Percentiles rank a stretch among this genome's conserved stretches.
Evolutionary conservation across 2,888 invertebrate genomes (phyloP).

Genomic region (Terebella lapidaria): DNA sequence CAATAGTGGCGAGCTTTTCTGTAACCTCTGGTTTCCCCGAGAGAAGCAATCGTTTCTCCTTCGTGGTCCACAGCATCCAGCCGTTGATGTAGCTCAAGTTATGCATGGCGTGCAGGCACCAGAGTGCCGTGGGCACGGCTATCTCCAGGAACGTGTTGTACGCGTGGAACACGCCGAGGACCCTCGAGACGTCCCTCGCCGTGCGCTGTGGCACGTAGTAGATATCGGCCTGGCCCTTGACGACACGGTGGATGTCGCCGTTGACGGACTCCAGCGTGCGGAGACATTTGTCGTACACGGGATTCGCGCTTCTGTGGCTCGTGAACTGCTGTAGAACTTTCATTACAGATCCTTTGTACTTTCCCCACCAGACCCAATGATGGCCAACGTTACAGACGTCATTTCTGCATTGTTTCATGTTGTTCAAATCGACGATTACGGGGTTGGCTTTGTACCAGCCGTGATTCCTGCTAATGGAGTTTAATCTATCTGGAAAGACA

Average conservation of each 20-base stretch:
- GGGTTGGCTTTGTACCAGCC: slow-evolving; percentile 18
- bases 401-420: slow-evolving; percentile 18
- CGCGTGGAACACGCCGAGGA: slow-evolving; percentile 16
- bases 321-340: slow-evolving; percentile 6
- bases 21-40: too few species aligned
- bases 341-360: slow-evolving; percentile 15
- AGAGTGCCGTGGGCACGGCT: slow-evolving; percentile 22
- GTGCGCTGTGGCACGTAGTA: slow-evolving; percentile 23
- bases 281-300: not conserved
- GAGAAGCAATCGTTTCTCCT: too few species aligned
- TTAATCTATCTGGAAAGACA: slow-evolving; percentile 8
- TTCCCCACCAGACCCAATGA: slow-evolving; percentile 23
- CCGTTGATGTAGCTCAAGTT: too few species aligned
- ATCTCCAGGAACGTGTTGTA: slow-evolving; percentile 24
- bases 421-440: slow-evolving; percentile 19
- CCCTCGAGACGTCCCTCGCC: slow-evolving; percentile 12
- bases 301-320: too few species aligned
- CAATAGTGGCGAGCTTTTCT: too few species aligned
- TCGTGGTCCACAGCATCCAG: too few species aligned
- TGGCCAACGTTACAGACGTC: slow-evolving; percentile 24
- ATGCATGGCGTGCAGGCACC: slow-evolving; percentile 17
- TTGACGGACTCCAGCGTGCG: slow-evolving; percentile 11
- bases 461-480: not conserved
- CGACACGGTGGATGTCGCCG: slow-evolving; percentile 13
- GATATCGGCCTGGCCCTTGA: slow-evolving; percentile 23